These are phyloP conservation scores for Helogale parvula DNA, from an alignment of 2,113 vertebrate species.

Conservation along the genomic window DNA sequence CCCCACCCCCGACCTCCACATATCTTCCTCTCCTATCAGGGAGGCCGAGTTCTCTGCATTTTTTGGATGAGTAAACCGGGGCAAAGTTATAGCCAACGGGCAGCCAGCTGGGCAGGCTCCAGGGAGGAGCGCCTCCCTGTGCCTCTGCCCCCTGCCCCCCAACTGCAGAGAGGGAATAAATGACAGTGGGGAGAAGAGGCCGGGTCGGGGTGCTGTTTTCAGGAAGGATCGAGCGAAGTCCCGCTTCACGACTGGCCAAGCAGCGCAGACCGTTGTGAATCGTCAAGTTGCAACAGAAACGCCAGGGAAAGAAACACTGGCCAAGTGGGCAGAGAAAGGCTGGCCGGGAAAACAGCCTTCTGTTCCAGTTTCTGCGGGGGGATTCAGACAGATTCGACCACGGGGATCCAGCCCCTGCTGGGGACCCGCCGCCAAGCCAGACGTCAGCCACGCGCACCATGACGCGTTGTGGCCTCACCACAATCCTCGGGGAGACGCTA, in stretches of 20 bases:
- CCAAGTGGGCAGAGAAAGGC: constrained; percentile 78
- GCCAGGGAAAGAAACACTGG: constrained; percentile 60
- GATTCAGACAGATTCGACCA: not conserved
- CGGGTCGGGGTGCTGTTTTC: not conserved
- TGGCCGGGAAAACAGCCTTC: constrained; percentile 60
- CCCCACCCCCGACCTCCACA: not conserved
- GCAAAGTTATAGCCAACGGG: not conserved
- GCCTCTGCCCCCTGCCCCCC: not conserved
- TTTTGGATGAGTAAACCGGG: not conserved
- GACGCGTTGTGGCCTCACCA: not conserved
- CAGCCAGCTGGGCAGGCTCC: not conserved
- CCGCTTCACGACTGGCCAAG: not conserved
- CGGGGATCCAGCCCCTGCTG: not conserved
- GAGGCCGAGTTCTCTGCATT: not conserved
- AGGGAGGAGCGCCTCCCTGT: not conserved
- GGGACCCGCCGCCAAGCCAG: not conserved
- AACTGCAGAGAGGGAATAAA: not conserved
- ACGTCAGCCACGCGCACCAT: not conserved
- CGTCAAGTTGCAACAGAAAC: constrained; percentile 77
- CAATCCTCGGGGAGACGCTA: not conserved
- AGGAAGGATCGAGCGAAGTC: not conserved
- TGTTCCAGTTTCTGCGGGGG: constrained; percentile 61
- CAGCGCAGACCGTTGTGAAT: constrained; percentile 78
- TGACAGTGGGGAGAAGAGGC: not conserved
- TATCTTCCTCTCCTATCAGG: not conserved